These are phyloP conservation scores for Conger conger DNA, from an alignment of 2,113 vertebrate genomes.

Conservation along the genomic window DNA sequence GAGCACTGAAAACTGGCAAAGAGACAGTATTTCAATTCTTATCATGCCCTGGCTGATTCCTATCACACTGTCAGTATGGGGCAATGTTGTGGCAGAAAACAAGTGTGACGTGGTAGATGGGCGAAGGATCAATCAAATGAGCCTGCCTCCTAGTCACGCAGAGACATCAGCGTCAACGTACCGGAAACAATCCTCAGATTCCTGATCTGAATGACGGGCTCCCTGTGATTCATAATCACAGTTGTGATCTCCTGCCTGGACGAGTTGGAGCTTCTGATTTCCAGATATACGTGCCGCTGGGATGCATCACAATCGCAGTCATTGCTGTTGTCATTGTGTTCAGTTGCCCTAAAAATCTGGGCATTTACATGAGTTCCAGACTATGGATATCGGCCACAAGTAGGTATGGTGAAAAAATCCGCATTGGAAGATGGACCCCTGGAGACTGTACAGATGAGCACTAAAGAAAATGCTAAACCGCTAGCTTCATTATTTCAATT, in stretches of 20 bases:
- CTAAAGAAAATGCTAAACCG: no score
- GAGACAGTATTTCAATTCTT: not conserved
- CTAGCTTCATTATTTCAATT: no score
- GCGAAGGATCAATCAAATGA: slow-evolving; percentile 1
- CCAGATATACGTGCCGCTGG: no score
- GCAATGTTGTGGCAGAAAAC: not conserved
- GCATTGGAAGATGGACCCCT: no score
- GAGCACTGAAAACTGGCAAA: not conserved
- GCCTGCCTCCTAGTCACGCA: not conserved
- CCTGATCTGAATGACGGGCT: not conserved
- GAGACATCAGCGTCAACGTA: not conserved
- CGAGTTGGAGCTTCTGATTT: not conserved
- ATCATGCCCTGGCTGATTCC: not conserved
- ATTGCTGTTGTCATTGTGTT: not conserved
- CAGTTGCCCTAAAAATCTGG: not conserved
- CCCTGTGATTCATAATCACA: not conserved
- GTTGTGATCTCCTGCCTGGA: not conserved
- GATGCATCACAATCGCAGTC: not conserved
- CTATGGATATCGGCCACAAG: not conserved
- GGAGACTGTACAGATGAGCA: no score
- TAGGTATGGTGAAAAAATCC: no score
- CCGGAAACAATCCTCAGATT: not conserved
- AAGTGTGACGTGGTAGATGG: not conserved
- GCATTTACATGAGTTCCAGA: not conserved
- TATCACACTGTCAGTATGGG: not conserved